Evolutionary conservation across 2,797 vertebrate species (phyloP), one percentile per base, ranked within the genome.

Genomic region (Pangasius sanitwongsei): DNA sequence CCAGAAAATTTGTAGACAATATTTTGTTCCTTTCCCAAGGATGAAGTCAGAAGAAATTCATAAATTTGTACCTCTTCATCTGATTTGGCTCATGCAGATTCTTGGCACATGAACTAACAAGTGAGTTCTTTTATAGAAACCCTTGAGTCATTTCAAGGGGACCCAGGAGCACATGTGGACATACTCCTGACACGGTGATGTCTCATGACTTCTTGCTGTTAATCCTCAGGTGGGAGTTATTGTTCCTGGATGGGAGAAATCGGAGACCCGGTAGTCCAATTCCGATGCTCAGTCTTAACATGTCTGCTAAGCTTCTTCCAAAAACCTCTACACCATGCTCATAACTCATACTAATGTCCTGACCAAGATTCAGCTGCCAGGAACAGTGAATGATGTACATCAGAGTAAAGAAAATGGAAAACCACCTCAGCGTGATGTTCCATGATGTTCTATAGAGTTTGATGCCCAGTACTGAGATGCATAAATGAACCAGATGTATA

Each of bases 401-500:
- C 18, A 53, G 83, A 86, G 86, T 81, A 81, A 89, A 75, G 86
- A 87, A 89, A 89, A 82, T 83, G 89, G 81, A 88, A 88, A 89
- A 88, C 63, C 65, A 53, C 44, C n/a, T 63, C 65, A 53, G 81
- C n/a, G 31, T 37, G 28, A 78, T 80, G 90, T 89, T 37, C 87
- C 31, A 63, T 34, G 34, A 86, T 77, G 89, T 89, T 90, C 85
- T 87, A 81, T 23, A 25, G 67, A 87, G 72, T 83, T 75, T 70
- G 84, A 74, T 83, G 67, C 72, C 84, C 86, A 87, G 87, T 44
- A 12, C 88, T 69, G 57, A 89, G 83, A 91, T 75, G 75, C 75
- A 81, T 81, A 85, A 90, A 87, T 89, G 67, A 89, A 91, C 89
- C 90, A 88, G 90, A 83, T 85, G 89, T 82, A 90, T 67, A 70